Evolutionary conservation across 2,888 invertebrate genomes (phyloP), one percentile per base, ranked within the genome.

Genomic region (Pogonocherus hispidulus): DNA sequence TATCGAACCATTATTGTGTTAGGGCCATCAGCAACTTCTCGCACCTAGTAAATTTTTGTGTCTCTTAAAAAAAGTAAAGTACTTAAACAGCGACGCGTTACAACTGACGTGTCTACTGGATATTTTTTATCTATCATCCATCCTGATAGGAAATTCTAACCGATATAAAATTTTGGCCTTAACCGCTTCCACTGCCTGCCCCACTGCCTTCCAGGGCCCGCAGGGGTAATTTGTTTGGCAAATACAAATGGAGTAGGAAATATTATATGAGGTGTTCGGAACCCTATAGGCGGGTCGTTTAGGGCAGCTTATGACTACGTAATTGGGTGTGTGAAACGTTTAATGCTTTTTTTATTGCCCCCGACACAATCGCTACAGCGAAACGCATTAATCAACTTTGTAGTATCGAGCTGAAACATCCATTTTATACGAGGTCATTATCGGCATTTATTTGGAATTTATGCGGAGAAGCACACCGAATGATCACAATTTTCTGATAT

Each of bases 161-260:
- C n/a, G n/a, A n/a, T n/a, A 11, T 11, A 6, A 11, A 32, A 32
- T 1, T 32, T 32, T 11, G 32, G 8, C 32, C 11, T 8, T 2
- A 32, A 32, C 2, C 32, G 32, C 6, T 8, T 8, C 32, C 11
- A 8, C 32, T 32, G 11, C 11, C 32, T 32, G 32, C 11, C 23
- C 49, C n/a, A 23, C 14, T n/a, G 8, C n/a, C n/a, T n/a, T n/a
- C n/a, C n/a, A n/a, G n/a, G 20, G 49, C 23, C 49, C 14, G n/a
- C 49, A 14, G 23, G 49, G 49, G 22, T 22, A 23, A 51, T 51
- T 51, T 51, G 49, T 51, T 51, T 51, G 49, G 49, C 49, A 51
- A 51, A 51, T 51, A 51, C 23, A 51, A 51, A 51, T 51, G 49
- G 49, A 23, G 49, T 51, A 23, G 49, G 49, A 22, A 51, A 23